Evolutionary conservation across 1,140 invertebrate species (phyloP).

Genomic region (Heterodera carotae): DNA sequence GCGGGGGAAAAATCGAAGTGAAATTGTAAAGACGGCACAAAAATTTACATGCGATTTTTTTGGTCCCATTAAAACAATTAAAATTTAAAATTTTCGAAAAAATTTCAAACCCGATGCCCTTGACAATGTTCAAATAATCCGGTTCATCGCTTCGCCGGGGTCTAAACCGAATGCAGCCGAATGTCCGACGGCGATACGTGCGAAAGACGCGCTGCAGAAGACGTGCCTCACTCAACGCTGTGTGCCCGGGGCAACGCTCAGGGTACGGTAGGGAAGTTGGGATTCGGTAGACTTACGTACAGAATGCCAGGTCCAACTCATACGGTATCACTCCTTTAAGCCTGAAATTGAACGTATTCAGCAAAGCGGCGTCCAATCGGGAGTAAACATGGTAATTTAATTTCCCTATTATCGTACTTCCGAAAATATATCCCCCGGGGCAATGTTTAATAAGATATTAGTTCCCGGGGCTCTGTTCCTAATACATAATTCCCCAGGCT

Average conservation of each 20-base stretch:
- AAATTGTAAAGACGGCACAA: conserved; percentile 6
- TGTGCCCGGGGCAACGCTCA: conserved; percentile 16
- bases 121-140: conserved; percentile 61
- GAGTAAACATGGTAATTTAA: no score
- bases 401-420: no score
- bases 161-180: conserved; percentile 56
- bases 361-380: no score
- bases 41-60: no score
- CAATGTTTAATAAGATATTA: no score
- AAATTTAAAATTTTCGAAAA: no score
- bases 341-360: conserved; percentile 44
- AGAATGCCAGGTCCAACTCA: conserved; percentile 61
- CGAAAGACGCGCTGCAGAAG: conserved; percentile 58
- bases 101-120: conserved; percentile 64
- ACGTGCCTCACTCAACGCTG: conserved; percentile 55
- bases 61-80: no score
- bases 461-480: no score
- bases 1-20: neutral
- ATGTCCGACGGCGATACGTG: conserved; percentile 58
- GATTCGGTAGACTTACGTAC: conserved; percentile 52
- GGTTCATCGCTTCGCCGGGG: conserved; percentile 39
- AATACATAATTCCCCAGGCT: no score
- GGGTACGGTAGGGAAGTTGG: neutral
- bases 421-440: no score
- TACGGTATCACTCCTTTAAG: conserved; percentile 58